These are phyloP conservation scores for Drosophila trichaetosa DNA, from an alignment of 2,888 invertebrate genomes.

Conservation along the genomic window DNA sequence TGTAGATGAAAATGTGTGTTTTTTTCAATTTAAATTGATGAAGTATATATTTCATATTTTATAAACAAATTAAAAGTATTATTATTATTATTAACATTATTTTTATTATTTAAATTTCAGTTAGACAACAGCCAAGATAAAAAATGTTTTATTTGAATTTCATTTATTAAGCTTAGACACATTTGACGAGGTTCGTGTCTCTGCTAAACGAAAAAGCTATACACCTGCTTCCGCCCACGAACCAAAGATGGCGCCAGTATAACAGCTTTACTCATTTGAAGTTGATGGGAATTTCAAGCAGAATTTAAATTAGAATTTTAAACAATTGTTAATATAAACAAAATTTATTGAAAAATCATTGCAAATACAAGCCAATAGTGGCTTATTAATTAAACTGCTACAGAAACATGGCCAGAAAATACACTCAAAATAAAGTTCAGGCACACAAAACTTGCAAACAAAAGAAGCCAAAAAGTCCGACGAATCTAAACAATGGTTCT, in stretches of 20 bases:
- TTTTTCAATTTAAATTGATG: neutral
- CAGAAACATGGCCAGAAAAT: neutral
- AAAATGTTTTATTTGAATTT: neutral
- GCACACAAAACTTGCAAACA: constrained; percentile 45
- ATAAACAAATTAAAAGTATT: neutral
- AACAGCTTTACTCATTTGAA: neutral
- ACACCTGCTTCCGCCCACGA: neutral
- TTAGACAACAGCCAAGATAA: neutral
- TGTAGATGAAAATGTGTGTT: constrained; percentile 29
- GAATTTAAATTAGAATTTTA: too few species aligned
- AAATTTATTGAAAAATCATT: neutral
- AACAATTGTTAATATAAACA: neutral
- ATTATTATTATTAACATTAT: neutral
- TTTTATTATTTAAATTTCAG: neutral
- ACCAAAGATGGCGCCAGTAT: constrained; percentile 3
- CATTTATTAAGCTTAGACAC: neutral
- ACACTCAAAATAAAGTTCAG: constrained; percentile 14
- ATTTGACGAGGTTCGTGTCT: constrained; percentile 1
- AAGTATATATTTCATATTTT: fast-evolving
- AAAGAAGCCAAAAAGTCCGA: constrained; percentile 44
- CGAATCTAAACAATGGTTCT: constrained; percentile 40
- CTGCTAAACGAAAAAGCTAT: neutral
- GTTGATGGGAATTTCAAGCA: neutral
- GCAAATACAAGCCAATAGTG: too few species aligned
- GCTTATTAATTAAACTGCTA: neutral